Evolutionary conservation across 2,888 invertebrate genomes (phyloP).

Genomic region (Gryllus longicercus): DNA sequence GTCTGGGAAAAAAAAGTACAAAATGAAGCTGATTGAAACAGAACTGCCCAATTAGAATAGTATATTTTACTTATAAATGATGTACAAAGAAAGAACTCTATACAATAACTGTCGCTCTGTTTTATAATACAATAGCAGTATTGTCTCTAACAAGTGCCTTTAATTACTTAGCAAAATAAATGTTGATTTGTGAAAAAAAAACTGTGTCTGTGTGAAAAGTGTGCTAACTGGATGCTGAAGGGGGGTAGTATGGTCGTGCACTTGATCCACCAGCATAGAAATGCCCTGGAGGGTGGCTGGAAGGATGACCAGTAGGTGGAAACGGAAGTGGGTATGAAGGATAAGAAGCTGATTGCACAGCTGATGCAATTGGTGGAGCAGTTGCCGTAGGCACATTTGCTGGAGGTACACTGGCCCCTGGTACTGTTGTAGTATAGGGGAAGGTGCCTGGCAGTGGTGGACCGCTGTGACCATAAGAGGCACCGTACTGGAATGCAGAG

Average conservation of each 20-base stretch:
- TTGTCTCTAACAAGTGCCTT: background rate
- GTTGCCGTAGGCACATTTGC: background rate
- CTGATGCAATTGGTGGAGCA: background rate
- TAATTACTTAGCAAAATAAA: background rate
- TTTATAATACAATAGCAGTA: too few relatives aligned
- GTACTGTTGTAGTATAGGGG: conserved; percentile 28
- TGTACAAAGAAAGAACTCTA: too few relatives aligned
- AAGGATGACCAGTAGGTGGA: conserved; percentile 24
- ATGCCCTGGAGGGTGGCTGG: conserved; percentile 21
- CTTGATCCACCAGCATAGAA: conserved; percentile 27
- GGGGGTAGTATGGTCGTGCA: conserved; percentile 29
- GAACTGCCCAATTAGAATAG: too few relatives aligned
- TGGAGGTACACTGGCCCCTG: conserved; percentile 17
- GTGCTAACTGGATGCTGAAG: conserved; percentile 22
- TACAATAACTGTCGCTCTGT: too few relatives aligned
- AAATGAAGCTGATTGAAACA: too few relatives aligned
- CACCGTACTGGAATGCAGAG: conserved; percentile 28
- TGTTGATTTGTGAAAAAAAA: background rate
- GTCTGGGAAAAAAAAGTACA: too few relatives aligned
- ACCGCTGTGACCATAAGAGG: background rate
- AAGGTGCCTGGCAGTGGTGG: conserved; percentile 26
- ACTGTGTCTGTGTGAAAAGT: background rate
- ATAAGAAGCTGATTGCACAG: background rate
- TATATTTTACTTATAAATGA: too few relatives aligned
- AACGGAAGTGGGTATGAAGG: conserved; percentile 20